Percentiles rank a stretch among this genome's conserved stretches.
Evolutionary conservation across 2,113 vertebrate genomes (phyloP).

Genomic region (Scomber japonicus): DNA sequence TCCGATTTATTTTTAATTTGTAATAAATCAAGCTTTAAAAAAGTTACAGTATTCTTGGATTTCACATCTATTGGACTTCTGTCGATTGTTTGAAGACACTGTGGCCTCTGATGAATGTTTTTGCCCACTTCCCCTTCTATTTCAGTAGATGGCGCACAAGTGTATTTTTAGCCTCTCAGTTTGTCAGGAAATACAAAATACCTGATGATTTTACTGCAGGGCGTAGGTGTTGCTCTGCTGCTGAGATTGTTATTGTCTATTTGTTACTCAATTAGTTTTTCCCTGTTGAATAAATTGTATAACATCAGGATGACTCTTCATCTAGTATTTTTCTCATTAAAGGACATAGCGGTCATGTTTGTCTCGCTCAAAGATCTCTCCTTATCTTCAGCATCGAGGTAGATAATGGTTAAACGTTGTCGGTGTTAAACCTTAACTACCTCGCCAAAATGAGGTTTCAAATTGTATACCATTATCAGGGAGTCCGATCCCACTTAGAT

Average conservation of each 20-base stretch:
- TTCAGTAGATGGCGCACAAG: conserved; percentile 84
- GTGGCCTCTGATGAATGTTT: conserved; percentile 1
- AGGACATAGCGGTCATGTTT: conserved; percentile 33
- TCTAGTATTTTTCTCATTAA: conserved; percentile 42
- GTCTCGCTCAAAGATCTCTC: conserved; percentile 36
- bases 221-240: conserved; percentile 16
- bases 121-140: conserved; percentile 7
- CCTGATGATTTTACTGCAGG: conserved; percentile 39
- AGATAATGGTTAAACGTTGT: conserved; percentile 47
- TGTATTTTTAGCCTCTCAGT: conserved; percentile 10
- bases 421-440: conserved; percentile 54
- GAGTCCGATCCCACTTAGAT: conserved; percentile 71
- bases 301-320: conserved; percentile 1
- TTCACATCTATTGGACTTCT: not conserved
- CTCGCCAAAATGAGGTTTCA: conserved; percentile 61
- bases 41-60: not conserved
- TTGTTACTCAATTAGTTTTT: conserved; percentile 30
- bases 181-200: conserved; percentile 6
- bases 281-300: not conserved
- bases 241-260: conserved; percentile 31
- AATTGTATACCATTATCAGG: conserved; percentile 65
- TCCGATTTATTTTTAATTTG: no score
- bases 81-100: not conserved
- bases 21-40: not conserved
- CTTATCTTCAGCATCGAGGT: conserved; percentile 45